These are phyloP conservation scores for Pseudomugil gertrudae DNA, from an alignment of 2,797 vertebrate species.

Conservation along the genomic window DNA sequence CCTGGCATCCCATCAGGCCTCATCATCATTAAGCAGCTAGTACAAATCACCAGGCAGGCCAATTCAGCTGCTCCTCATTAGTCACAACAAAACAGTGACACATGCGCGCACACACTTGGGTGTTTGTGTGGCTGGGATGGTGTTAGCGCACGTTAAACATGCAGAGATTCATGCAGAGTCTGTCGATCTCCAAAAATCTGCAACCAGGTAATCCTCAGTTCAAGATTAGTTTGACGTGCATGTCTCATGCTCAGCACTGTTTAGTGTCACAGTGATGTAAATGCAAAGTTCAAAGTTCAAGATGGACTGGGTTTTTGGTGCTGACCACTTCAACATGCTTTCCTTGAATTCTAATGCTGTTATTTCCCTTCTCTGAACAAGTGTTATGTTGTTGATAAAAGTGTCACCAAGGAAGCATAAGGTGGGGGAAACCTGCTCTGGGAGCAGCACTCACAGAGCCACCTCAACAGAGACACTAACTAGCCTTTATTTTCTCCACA, in stretches of 20 bases:
- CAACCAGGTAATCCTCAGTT: constrained; percentile 56
- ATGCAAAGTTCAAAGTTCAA: constrained; percentile 69
- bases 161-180: constrained; percentile 16
- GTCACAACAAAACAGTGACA: constrained; percentile 76
- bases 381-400: constrained; percentile 66
- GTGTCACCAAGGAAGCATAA: constrained; percentile 64
- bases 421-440: constrained; percentile 59
- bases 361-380: constrained; percentile 69
- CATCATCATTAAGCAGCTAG: constrained; percentile 87
- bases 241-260: constrained; percentile 51
- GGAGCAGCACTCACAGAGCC: constrained; percentile 66
- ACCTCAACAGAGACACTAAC: constrained; percentile 45
- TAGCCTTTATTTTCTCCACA: constrained; percentile 47
- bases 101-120: constrained; percentile 33
- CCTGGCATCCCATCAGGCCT: constrained; percentile 85
- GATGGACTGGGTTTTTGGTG: constrained; percentile 66
- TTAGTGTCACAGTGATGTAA: constrained; percentile 62
- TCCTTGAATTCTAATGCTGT: constrained; percentile 72
- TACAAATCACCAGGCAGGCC: constrained; percentile 83
- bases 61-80: constrained; percentile 85
- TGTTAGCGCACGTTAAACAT: background rate
- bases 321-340: constrained; percentile 69
- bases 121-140: background rate
- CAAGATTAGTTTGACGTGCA: constrained; percentile 60
- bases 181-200: constrained; percentile 22